Evolutionary conservation across 2,113 vertebrate genomes (phyloP).

Genomic region (Galemys pyrenaicus): DNA sequence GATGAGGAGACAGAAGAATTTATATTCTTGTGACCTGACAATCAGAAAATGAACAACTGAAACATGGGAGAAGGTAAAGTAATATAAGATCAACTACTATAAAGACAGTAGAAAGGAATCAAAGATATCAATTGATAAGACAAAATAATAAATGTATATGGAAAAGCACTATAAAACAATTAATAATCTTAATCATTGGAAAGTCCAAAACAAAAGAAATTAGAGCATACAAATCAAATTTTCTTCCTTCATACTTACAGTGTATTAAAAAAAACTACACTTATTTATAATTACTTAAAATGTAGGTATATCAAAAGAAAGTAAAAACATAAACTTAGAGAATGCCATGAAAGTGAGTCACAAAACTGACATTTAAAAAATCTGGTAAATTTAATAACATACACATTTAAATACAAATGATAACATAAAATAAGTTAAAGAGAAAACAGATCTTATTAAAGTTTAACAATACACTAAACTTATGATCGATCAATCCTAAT

Average conservation of each 20-base stretch:
- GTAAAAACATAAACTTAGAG: background rate
- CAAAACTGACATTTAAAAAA: conserved; percentile 39
- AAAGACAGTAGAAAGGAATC: background rate
- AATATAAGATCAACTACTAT: background rate
- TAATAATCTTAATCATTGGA: background rate
- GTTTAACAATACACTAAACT: background rate
- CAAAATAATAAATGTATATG: background rate
- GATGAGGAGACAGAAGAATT: background rate
- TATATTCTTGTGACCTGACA: background rate
- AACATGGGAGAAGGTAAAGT: background rate
- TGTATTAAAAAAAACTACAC: background rate
- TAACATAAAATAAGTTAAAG: background rate
- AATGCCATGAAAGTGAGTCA: background rate
- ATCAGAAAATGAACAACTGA: background rate
- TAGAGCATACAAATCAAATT: background rate
- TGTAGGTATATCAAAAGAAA: background rate
- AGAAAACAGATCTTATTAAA: background rate
- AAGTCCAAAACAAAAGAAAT: background rate
- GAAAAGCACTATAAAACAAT: background rate
- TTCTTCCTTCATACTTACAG: background rate
- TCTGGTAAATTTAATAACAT: background rate
- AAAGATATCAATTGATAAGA: background rate
- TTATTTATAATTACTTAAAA: background rate
- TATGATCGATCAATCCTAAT: background rate
- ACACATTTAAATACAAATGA: conserved; percentile 23